A percentile compares a stretch with the other conserved stretches of the same genome.
These are phyloP conservation scores for Apis cerana DNA, from an alignment of 1,140 invertebrate species.

Conservation along the genomic window DNA sequence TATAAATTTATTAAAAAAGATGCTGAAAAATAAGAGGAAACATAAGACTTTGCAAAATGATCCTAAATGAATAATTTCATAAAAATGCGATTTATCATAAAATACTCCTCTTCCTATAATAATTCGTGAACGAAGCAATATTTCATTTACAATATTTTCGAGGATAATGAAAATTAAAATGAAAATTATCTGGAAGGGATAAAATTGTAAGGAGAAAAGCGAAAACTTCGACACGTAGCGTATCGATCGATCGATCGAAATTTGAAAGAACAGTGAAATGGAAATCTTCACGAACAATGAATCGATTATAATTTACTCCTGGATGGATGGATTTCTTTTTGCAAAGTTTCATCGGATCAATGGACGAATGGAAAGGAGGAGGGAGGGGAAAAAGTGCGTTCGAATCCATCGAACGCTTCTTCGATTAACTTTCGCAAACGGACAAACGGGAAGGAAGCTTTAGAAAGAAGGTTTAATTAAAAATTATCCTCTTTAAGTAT, in stretches of 20 bases:
- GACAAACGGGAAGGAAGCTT: neutral
- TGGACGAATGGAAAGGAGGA: no score
- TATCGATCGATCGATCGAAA: conserved; percentile 3
- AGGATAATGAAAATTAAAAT: neutral
- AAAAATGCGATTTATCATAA: neutral
- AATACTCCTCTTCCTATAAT: no score
- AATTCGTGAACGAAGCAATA: neutral
- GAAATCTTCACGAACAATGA: conserved; percentile 29
- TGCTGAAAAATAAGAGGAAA: no score
- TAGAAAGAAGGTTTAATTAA: conserved; percentile 31
- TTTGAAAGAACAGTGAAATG: conserved; percentile 28
- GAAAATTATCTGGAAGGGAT: neutral
- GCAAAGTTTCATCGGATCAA: conserved; percentile 16
- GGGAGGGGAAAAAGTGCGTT: neutral
- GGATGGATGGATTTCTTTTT: neutral
- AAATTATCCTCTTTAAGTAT: conserved; percentile 21
- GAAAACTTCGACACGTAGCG: neutral
- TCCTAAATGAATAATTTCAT: no score
- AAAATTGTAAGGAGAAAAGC: neutral
- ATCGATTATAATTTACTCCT: conserved; percentile 40
- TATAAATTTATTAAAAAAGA: no score
- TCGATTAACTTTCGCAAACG: conserved; percentile 26
- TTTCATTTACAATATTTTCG: neutral
- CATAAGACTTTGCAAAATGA: no score
- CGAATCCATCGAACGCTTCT: conserved; percentile 19